phyloP scores from a whole-genome alignment of 2,888 invertebrate species.

The Tipula confusa region DNA sequence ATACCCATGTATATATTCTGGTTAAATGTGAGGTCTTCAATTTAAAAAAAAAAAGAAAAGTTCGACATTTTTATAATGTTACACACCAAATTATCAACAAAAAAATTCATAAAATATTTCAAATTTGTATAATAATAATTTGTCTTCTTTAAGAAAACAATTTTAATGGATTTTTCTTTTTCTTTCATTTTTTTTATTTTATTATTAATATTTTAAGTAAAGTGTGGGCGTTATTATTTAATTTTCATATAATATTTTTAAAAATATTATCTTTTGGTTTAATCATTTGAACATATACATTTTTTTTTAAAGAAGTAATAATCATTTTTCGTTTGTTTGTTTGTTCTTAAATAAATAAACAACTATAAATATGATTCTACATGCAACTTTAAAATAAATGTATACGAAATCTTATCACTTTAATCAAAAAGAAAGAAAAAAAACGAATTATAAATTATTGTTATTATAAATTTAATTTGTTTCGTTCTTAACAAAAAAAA shows the following conservation, averaged over 20 bases:
- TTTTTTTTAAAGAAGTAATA: not conserved
- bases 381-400: not conserved
- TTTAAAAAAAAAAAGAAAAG: not conserved
- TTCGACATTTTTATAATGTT: not conserved
- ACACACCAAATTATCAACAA: not conserved
- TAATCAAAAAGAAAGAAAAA: not conserved
- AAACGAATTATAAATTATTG: conserved; percentile 4
- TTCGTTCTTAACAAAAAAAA: not conserved
- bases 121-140: not conserved
- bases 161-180: conserved; percentile 3
- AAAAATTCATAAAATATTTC: not conserved
- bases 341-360: not conserved
- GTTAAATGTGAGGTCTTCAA: not conserved
- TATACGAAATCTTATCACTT: conserved; percentile 6
- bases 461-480: conserved; percentile 12
- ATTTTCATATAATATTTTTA: not conserved
- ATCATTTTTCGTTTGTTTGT: too few species aligned
- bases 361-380: not conserved
- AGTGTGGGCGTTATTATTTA: conserved; percentile 8
- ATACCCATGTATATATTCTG: not conserved
- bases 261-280: not conserved
- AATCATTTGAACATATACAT: not conserved
- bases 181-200: not conserved
- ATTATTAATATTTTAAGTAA: conserved; percentile 5
- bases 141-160: conserved; percentile 20